Evolutionary conservation across 35 echinoderm and acorn worm species (phyloP).

Genomic region (Patiria miniata): DNA sequence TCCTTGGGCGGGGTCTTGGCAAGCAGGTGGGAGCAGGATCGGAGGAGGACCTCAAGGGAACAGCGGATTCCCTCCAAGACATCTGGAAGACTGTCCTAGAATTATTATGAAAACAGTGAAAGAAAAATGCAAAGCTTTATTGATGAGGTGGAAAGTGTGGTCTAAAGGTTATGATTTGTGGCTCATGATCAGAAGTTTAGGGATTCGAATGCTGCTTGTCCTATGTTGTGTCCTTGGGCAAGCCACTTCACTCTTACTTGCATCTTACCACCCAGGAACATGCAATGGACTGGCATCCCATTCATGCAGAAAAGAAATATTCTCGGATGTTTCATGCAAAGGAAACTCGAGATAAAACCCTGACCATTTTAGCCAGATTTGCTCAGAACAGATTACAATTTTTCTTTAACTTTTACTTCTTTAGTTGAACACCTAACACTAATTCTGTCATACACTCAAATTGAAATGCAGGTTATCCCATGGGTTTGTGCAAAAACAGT

Average conservation of each 20-base stretch:
- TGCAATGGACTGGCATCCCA: no score
- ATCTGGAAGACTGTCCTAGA: conserved; percentile 10
- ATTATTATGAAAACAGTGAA: not conserved
- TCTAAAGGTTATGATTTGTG: not conserved
- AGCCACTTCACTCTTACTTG: not conserved
- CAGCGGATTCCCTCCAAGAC: conserved; percentile 18
- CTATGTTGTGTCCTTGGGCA: not conserved
- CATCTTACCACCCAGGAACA: no score
- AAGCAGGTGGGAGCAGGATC: conserved; percentile 1
- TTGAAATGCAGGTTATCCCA: no score
- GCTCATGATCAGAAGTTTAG: not conserved
- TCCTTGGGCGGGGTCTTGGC: not conserved
- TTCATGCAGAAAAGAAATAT: no score
- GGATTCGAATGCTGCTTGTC: not conserved
- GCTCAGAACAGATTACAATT: no score
- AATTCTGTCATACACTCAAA: no score
- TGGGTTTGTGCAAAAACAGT: no score
- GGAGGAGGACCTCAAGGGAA: conserved; percentile 25
- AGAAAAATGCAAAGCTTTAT: not conserved
- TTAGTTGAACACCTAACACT: no score
- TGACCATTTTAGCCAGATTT: no score
- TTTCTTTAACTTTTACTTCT: no score
- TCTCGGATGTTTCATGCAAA: no score
- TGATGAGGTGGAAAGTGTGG: not conserved
- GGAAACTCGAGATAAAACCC: no score